Percentiles rank a stretch among this genome's conserved stretches.
phyloP scores from a whole-genome alignment of 1,140 invertebrate species.

The Drosophila auraria region DNA sequence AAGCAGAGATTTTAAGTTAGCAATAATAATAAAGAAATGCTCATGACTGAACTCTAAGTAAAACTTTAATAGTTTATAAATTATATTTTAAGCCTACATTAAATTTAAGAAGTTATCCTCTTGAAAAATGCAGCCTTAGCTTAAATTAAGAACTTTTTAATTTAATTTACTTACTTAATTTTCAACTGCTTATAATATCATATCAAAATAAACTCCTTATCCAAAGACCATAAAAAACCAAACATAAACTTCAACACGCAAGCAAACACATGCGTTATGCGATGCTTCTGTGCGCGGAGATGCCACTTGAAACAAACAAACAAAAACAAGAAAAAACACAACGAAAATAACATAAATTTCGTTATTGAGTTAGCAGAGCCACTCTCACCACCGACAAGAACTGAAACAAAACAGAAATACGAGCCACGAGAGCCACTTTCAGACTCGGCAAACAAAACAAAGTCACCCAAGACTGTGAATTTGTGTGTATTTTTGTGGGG shows the following conservation, averaged over 20 bases:
- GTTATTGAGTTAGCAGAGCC: slow-evolving; percentile 66
- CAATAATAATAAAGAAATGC: neutral
- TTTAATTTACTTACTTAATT: neutral
- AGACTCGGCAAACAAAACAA: slow-evolving; percentile 42
- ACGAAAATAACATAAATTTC: slow-evolving; percentile 67
- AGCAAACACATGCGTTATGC: slow-evolving; percentile 43
- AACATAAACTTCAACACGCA: slow-evolving; percentile 28
- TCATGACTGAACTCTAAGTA: too few relatives aligned
- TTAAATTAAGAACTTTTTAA: neutral
- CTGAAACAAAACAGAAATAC: slow-evolving; percentile 39
- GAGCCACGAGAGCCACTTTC: slow-evolving; percentile 50
- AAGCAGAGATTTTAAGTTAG: neutral
- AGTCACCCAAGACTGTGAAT: slow-evolving; percentile 35
- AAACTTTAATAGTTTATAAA: neutral
- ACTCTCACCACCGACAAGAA: slow-evolving; percentile 22
- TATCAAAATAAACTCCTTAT: slow-evolving; percentile 7
- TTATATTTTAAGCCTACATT: neutral
- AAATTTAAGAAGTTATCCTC: neutral
- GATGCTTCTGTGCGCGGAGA: slow-evolving; percentile 37
- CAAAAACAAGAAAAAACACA: slow-evolving; percentile 21
- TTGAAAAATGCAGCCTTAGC: neutral
- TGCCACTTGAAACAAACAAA: slow-evolving; percentile 53
- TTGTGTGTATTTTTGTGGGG: slow-evolving; percentile 63
- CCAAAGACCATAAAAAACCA: slow-evolving; percentile 6
- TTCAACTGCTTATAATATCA: slow-evolving; percentile 2